Percentiles rank a stretch among this genome's conserved stretches.
These are phyloP conservation scores for Bombus vancouverensis DNA, from an alignment of 1,140 invertebrate genomes.

Conservation along the genomic window DNA sequence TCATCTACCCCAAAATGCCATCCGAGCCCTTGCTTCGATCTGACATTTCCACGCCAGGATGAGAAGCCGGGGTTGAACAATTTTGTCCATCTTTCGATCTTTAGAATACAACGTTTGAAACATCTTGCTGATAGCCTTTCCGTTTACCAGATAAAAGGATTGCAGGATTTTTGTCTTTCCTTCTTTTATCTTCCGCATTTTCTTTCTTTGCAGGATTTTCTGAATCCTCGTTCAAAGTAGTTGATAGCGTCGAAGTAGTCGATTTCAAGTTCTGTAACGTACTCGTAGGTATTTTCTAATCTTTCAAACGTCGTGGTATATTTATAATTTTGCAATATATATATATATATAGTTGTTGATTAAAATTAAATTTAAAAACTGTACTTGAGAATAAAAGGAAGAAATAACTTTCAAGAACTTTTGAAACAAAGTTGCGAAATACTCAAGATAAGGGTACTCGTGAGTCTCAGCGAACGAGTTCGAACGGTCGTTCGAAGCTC, in stretches of 20 bases:
- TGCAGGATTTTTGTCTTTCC: neutral
- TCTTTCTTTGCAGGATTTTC: too few species aligned
- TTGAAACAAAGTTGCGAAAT: too few species aligned
- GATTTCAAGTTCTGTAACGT: neutral
- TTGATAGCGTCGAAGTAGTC: too few species aligned
- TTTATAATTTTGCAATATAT: neutral
- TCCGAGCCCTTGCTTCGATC: slow-evolving; percentile 44
- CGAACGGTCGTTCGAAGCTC: neutral
- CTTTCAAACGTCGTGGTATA: neutral
- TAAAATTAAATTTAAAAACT: neutral
- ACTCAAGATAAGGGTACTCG: too few species aligned
- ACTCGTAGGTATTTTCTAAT: neutral
- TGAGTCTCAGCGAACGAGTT: neutral
- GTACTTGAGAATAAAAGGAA: neutral
- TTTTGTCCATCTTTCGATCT: accelerated
- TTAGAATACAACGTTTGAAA: neutral
- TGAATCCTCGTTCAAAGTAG: too few species aligned
- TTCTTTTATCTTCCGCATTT: too few species aligned
- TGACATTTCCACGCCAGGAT: slow-evolving; percentile 51
- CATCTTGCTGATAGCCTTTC: neutral
- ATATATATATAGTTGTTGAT: neutral
- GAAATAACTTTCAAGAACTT: neutral
- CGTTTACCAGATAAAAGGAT: neutral
- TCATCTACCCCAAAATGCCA: slow-evolving; percentile 62
- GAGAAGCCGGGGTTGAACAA: neutral